These are phyloP conservation scores for Acheta domesticus DNA, from an alignment of 2,888 invertebrate species.

Conservation along the genomic window DNA sequence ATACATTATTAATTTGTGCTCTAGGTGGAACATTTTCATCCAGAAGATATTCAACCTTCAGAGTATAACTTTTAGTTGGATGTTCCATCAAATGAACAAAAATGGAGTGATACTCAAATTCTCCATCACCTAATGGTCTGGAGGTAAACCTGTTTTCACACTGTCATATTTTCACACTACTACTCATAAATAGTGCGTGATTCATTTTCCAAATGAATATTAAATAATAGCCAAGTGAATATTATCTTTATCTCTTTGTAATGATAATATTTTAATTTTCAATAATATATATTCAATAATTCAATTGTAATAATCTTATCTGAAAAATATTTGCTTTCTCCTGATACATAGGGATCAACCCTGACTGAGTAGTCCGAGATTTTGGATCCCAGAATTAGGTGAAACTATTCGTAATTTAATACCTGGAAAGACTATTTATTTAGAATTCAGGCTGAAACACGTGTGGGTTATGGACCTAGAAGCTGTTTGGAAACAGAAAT, in stretches of 20 bases:
- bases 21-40: slow-evolving; percentile 59
- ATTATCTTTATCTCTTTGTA: not conserved
- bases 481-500: slow-evolving; percentile 70
- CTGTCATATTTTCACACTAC: too few species aligned
- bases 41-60: slow-evolving; percentile 74
- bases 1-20: slow-evolving; percentile 27
- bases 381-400: slow-evolving; percentile 62
- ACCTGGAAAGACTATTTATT: slow-evolving; percentile 82
- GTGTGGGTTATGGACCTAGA: slow-evolving; percentile 76
- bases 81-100: slow-evolving; percentile 70
- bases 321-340: slow-evolving; percentile 20
- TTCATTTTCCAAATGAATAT: slow-evolving; percentile 22
- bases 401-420: slow-evolving; percentile 68
- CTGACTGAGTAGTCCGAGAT: slow-evolving; percentile 59
- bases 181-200: too few species aligned
- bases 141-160: slow-evolving; percentile 49
- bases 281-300: too few species aligned
- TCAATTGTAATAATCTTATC: not conserved
- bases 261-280: not conserved
- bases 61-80: slow-evolving; percentile 80
- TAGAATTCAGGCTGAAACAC: slow-evolving; percentile 78
- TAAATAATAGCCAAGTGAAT: not conserved
- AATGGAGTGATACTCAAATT: slow-evolving; percentile 81
- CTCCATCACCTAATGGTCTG: slow-evolving; percentile 72
- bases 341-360: slow-evolving; percentile 49